A percentile compares a stretch with the other conserved stretches of the same genome.
Conservation (phyloP, 1,140 invertebrate genomes). For the Arctopsyche grandis region DNA sequence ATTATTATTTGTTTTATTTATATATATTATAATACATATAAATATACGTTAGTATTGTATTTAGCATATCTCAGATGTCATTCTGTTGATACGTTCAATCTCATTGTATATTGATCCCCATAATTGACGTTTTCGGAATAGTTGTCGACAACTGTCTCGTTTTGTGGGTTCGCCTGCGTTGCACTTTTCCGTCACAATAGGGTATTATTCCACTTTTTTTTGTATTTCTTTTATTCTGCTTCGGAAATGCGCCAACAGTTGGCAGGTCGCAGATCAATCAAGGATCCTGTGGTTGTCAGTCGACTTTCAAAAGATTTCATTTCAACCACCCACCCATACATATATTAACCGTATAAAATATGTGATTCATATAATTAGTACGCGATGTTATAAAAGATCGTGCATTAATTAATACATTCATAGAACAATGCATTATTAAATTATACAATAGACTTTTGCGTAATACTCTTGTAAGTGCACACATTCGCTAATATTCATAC, state of each 20-base stretch:
- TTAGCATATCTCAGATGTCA: neutral
- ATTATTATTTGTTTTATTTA: too few species aligned
- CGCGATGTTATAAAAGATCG: neutral
- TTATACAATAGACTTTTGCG: conserved; percentile 23
- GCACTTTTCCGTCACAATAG: neutral
- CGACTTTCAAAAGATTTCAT: conserved; percentile 1
- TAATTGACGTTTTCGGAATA: neutral
- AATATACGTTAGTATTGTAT: too few species aligned
- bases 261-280: conserved; percentile 14
- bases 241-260: conserved; percentile 6
- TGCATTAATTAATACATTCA: conserved; percentile 24
- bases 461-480: conserved; percentile 4
- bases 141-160: conserved; percentile 9
- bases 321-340: neutral
- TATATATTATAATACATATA: too few species aligned
- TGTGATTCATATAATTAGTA: neutral
- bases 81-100: too few species aligned
- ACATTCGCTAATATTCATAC: conserved; percentile 4
- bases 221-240: neutral
- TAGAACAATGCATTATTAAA: conserved; percentile 25
- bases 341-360: neutral
- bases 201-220: neutral
- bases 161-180: neutral
- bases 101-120: neutral
- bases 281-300: neutral